phyloP scores from a whole-genome alignment of 1,140 invertebrate species.

The Bombyx mandarina region DNA sequence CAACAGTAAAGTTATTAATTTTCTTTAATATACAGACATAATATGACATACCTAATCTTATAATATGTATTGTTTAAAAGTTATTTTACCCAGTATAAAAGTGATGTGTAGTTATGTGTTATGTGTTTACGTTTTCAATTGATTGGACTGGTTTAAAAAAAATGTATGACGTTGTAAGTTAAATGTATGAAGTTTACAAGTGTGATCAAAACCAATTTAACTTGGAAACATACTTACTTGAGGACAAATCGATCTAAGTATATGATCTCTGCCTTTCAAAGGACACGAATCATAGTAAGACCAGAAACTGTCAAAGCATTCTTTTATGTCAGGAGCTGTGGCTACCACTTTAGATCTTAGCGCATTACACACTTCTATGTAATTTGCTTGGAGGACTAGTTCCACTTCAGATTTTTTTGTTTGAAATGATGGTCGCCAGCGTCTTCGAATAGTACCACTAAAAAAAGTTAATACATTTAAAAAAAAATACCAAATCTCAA shows the following conservation, averaged over 20 bases:
- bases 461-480: constrained; percentile 19
- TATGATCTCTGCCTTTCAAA: constrained; percentile 82
- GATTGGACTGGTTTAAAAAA: too few species aligned
- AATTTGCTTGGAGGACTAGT: constrained; percentile 81
- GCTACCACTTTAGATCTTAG: constrained; percentile 71
- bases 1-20: too few species aligned
- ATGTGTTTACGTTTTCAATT: too few species aligned
- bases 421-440: constrained; percentile 76
- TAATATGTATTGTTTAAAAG: too few species aligned
- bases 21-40: too few species aligned
- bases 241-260: constrained; percentile 88
- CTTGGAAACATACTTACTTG: constrained; percentile 69
- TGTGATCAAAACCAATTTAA: not conserved
- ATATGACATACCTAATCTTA: too few species aligned
- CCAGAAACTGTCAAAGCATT: constrained; percentile 86
- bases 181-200: not conserved
- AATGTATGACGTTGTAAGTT: too few species aligned
- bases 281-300: constrained; percentile 73
- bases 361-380: constrained; percentile 81
- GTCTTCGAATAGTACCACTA: constrained; percentile 83
- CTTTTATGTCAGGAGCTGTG: constrained; percentile 79
- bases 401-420: constrained; percentile 80
- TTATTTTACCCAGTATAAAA: too few species aligned
- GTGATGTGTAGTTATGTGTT: too few species aligned
- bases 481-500: too few species aligned